Conservation (phyloP, 2,888 invertebrate species). For the Agonopterix subpropinquella region DNA sequence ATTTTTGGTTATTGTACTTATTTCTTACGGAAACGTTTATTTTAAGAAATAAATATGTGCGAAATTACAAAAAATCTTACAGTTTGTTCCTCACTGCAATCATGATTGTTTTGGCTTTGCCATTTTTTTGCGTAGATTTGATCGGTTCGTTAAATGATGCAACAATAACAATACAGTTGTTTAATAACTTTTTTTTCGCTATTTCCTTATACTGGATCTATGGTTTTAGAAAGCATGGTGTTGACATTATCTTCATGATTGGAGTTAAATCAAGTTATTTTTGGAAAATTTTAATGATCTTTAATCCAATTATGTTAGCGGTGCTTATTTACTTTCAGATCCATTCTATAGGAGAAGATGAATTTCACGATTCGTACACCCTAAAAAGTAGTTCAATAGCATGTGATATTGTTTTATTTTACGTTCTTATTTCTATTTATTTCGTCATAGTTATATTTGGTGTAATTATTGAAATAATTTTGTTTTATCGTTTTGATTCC, state of each 20-base stretch:
- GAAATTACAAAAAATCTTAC: conserved; percentile 26
- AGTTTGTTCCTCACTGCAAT: conserved; percentile 25
- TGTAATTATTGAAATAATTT: conserved; percentile 27
- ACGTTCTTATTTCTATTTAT: conserved; percentile 34
- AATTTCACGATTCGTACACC: conserved; percentile 27
- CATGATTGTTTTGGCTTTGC: conserved; percentile 36
- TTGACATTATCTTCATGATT: conserved; percentile 65
- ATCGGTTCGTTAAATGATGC: conserved; percentile 38
- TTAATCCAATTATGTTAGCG: conserved; percentile 42
- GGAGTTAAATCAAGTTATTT: conserved; percentile 57
- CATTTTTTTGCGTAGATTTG: conserved; percentile 55
- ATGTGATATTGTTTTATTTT: conserved; percentile 33
- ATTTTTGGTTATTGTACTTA: conserved; percentile 45
- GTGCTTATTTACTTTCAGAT: conserved; percentile 22
- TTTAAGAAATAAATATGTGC: conserved; percentile 17
- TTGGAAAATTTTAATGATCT: conserved; percentile 50
- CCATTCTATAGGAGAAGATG: conserved; percentile 9
- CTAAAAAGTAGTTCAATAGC: conserved; percentile 21
- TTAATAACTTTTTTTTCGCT: conserved; percentile 46
- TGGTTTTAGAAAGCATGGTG: conserved; percentile 48
- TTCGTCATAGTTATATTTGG: conserved; percentile 31
- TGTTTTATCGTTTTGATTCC: conserved; percentile 19
- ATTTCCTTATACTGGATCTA: conserved; percentile 59
- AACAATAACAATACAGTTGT: conserved; percentile 43
- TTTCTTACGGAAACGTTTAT: conserved; percentile 39